Conservation (phyloP, 2,888 invertebrate species). For the Atethmia centrago region DNA sequence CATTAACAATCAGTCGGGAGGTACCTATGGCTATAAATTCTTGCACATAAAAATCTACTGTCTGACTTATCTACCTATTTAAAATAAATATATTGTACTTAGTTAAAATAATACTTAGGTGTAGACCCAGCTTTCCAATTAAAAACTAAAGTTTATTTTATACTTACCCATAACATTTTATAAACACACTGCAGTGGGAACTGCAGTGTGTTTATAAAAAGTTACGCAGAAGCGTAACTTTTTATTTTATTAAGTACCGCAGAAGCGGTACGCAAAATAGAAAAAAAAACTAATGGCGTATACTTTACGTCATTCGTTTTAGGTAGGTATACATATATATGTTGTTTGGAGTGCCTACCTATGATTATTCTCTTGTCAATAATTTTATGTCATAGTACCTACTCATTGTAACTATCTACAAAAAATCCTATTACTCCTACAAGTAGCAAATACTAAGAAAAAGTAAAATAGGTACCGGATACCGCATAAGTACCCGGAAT, state of each 20-base stretch:
- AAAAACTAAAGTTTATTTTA: not conserved
- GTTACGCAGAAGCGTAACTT: no score
- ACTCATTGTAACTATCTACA: not conserved
- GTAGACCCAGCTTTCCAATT: not conserved
- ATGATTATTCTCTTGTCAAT: not conserved
- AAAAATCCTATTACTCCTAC: not conserved
- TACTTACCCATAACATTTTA: not conserved
- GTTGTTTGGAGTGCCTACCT: no score
- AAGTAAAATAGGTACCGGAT: not conserved
- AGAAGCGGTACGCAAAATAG: not conserved
- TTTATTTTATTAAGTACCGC: no score
- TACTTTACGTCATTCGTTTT: not conserved
- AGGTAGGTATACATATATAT: not conserved
- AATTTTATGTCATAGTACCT: not conserved
- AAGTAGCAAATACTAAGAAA: not conserved
- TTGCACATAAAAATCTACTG: conserved; percentile 3
- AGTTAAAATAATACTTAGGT: not conserved
- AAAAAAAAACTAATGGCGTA: conserved; percentile 4
- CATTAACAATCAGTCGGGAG: conserved; percentile 20
- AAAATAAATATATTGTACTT: not conserved
- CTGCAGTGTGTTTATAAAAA: no score
- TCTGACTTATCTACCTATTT: not conserved
- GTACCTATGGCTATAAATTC: conserved; percentile 1
- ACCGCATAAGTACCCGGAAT: not conserved
- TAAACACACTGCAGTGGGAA: not conserved